Evolutionary conservation across 2,888 invertebrate genomes (phyloP), one percentile per base, ranked within the genome.

Genomic region (Lymantria monacha): DNA sequence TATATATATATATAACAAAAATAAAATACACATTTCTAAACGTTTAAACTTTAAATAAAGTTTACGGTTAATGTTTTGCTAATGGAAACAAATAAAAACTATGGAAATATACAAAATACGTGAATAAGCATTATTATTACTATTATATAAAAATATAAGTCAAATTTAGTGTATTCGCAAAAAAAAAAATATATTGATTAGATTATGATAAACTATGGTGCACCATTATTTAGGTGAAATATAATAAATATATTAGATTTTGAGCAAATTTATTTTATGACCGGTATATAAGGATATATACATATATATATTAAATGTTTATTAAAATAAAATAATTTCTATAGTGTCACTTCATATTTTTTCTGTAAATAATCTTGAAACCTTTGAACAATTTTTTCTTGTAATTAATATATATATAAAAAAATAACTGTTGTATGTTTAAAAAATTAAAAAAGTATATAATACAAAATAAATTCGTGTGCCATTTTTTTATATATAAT

Each of bases 281-380:
- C 57, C 63, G 66, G 57, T 63, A 63, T 65, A 60, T 60, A 48
- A 22, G 22, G 55, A 49, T 48, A n/a, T n/a, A n/a, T n/a, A n/a
- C n/a, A n/a, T n/a, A n/a, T n/a, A n/a, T 55, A 59, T 61, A 56
- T 63, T 55, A 64, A 64, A 70, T 49, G 48, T 62, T 69, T 73
- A 73, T 69, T 61, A 76, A 76, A n/a, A 83, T 81, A 79, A 83
- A 79, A 81, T 74, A 79, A 80, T 71, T 70, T 66, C 70, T 70
- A 61, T 76, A 57, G 50, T 76, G 69, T 79, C 76, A 70, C 9
- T 14, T 66, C 63, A 51, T 69, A n/a, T n/a, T n/a, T 77, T 42
- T 86, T 85, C 76, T 90, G 88, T 89, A 90, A 87, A 89, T 89
- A 88, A n/a, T 65, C 57, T 33, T 75, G 72, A 74, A n/a, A 78